Conservation (phyloP, 2,113 vertebrate genomes). For the Gymnogyps californianus region DNA sequence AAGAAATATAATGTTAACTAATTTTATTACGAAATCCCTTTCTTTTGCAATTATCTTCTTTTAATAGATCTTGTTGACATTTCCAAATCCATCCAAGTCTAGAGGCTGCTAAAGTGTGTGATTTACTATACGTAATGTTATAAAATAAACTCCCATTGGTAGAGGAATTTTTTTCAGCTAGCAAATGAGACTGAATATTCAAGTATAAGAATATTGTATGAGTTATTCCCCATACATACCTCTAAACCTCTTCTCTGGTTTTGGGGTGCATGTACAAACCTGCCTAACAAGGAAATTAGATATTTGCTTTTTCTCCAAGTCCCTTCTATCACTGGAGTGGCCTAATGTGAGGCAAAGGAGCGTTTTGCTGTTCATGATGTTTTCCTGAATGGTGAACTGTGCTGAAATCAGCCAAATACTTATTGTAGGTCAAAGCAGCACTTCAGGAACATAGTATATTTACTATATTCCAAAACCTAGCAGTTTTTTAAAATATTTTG, state of each 20-base stretch:
- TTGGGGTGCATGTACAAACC: neutral
- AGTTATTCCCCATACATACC: rapidly evolving
- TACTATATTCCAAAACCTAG: neutral
- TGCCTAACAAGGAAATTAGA: neutral
- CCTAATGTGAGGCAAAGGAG: neutral
- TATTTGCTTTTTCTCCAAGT: neutral
- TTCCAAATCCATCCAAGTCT: neutral
- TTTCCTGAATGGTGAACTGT: neutral
- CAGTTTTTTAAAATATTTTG: neutral
- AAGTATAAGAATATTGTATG: neutral
- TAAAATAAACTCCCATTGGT: neutral
- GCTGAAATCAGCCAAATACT: neutral
- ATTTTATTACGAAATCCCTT: neutral
- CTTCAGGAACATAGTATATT: neutral
- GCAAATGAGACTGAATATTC: neutral
- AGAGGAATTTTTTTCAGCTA: neutral
- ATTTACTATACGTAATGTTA: neutral
- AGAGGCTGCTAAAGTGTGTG: neutral
- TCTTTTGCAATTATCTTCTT: neutral
- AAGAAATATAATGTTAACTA: neutral
- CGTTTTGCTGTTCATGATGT: neutral
- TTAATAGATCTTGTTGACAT: neutral
- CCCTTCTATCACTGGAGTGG: neutral
- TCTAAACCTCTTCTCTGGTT: neutral
- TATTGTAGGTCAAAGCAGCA: neutral